Percentiles rank a stretch among this genome's conserved stretches.
phyloP scores from a whole-genome alignment of 2,888 invertebrate genomes.

The Catocala sponsa region DNA sequence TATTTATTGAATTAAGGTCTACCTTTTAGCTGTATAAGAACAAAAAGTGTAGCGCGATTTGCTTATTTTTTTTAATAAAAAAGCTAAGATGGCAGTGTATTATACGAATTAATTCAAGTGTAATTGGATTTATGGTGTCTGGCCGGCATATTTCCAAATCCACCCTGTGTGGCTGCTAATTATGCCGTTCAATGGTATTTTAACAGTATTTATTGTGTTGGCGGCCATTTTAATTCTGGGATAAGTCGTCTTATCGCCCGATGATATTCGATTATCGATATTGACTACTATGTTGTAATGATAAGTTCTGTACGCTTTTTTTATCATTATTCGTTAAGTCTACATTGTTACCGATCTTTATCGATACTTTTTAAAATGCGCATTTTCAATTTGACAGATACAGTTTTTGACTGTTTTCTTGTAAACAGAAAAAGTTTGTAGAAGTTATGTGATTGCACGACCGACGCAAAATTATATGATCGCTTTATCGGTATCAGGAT shows the following conservation, averaged over 20 bases:
- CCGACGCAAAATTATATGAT: too few species aligned
- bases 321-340: neutral
- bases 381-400: too few species aligned
- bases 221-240: slow-evolving; percentile 66
- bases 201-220: slow-evolving; percentile 73
- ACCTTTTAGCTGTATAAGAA: slow-evolving; percentile 49
- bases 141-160: slow-evolving; percentile 66
- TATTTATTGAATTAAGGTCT: slow-evolving; percentile 51
- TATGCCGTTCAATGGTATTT: slow-evolving; percentile 72
- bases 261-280: slow-evolving; percentile 60
- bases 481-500: too few species aligned
- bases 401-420: too few species aligned
- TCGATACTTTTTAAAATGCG: too few species aligned
- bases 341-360: slow-evolving; percentile 15
- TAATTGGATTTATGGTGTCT: slow-evolving; percentile 80
- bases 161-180: slow-evolving; percentile 74
- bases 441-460: too few species aligned
- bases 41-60: slow-evolving; percentile 46
- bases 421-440: too few species aligned
- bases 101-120: slow-evolving; percentile 77
- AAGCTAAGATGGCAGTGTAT: slow-evolving; percentile 51
- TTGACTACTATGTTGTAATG: slow-evolving; percentile 36
- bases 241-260: slow-evolving; percentile 60
- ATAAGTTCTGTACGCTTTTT: slow-evolving; percentile 20
- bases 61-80: slow-evolving; percentile 46